Conservation (phyloP, 2,888 invertebrate genomes). For the Zonitis immaculata region DNA sequence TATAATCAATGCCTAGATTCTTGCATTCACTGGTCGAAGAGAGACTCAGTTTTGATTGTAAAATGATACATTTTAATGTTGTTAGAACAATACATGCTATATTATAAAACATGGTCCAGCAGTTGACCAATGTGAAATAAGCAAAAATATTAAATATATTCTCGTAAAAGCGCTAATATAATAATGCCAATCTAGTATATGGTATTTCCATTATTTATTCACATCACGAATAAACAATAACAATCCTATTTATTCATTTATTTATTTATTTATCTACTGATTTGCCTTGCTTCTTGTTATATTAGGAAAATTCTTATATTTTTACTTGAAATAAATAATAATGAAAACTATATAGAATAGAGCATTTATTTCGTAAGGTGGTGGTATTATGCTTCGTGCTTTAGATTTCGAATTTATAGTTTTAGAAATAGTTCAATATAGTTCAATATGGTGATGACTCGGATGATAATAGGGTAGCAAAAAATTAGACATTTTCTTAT, state of each 20-base stretch:
- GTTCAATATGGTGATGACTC: background rate
- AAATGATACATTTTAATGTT: conserved; percentile 45
- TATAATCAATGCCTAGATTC: conserved; percentile 44
- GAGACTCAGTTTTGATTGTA: conserved; percentile 39
- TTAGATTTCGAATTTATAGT: no score
- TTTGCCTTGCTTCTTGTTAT: no score
- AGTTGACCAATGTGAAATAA: conserved; percentile 24
- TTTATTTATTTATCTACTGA: background rate
- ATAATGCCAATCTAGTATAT: background rate
- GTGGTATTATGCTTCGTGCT: no score
- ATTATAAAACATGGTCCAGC: conserved; percentile 37
- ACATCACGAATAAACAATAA: background rate
- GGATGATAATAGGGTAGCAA: background rate
- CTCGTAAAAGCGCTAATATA: background rate
- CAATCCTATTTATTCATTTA: background rate
- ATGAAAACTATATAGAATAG: no score
- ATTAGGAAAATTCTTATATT: no score
- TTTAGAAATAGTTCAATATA: no score
- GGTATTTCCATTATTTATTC: background rate
- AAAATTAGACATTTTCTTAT: background rate
- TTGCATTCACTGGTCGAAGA: conserved; percentile 35
- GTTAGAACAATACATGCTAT: conserved; percentile 37
- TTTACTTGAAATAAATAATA: no score
- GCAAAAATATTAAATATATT: background rate
- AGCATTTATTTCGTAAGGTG: no score